Evolutionary conservation across 1,140 invertebrate species (phyloP).

Genomic region (Drosophila kepulauana): DNA sequence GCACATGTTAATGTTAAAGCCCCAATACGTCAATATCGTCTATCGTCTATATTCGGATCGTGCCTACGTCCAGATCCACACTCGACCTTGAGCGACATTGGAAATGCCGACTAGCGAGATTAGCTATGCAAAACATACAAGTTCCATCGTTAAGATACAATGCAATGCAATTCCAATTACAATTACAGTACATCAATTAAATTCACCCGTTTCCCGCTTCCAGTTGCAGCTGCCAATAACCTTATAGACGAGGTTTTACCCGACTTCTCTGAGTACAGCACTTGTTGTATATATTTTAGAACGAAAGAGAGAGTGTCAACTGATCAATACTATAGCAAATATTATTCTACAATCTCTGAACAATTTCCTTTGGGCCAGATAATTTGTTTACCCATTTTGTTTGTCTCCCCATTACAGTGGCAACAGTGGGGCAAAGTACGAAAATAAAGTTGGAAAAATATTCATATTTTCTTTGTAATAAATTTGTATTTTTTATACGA

Average conservation of each 20-base stretch:
- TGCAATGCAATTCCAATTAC: conserved; percentile 8
- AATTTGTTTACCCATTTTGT: conserved; percentile 26
- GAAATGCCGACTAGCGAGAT: conserved; percentile 42
- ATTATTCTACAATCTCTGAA: conserved; percentile 6
- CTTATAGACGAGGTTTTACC: conserved; percentile 11
- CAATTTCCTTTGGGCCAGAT: conserved; percentile 10
- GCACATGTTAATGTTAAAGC: conserved; percentile 50
- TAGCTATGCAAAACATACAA: conserved; percentile 57
- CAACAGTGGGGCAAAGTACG: conserved; percentile 20
- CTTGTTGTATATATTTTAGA: conserved; percentile 1
- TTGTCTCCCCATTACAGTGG: not conserved
- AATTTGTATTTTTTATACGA: too few relatives aligned
- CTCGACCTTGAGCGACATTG: conserved; percentile 72
- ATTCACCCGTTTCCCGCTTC: conserved; percentile 34
- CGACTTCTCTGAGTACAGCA: not conserved
- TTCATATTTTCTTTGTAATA: too few relatives aligned
- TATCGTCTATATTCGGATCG: conserved; percentile 16
- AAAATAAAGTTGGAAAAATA: not conserved
- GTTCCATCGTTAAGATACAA: not conserved
- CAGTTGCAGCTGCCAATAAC: conserved; percentile 3
- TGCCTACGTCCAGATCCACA: conserved; percentile 24
- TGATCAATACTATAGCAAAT: conserved; percentile 7
- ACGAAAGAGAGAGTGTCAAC: conserved; percentile 33
- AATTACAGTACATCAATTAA: conserved; percentile 42
- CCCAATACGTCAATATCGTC: conserved; percentile 22